Evolutionary conservation across 2,113 vertebrate genomes (phyloP).

Genomic region (Myrmophylax atrothorax): DNA sequence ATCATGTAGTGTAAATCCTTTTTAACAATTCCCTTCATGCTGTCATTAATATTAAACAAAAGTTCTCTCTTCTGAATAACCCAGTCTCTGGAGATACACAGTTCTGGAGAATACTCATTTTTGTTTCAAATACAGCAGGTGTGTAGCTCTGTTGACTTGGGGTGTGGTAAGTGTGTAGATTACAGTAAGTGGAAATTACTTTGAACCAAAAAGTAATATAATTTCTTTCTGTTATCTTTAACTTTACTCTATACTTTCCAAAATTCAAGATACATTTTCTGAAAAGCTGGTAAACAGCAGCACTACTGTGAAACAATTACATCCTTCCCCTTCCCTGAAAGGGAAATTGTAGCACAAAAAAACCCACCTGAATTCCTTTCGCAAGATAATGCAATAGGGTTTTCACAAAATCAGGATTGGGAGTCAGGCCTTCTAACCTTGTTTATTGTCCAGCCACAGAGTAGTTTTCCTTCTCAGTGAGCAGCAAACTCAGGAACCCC

Average conservation of each 20-base stretch:
- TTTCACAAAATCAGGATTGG: not conserved
- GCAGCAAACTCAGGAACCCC: not conserved
- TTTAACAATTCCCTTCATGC: not conserved
- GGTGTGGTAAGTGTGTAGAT: fast-evolving
- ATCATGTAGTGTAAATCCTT: not conserved
- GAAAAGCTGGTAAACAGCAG: not conserved
- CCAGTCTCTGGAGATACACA: not conserved
- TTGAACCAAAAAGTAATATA: not conserved
- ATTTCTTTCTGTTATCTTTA: not conserved
- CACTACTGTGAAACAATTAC: not conserved
- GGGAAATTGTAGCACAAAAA: not conserved
- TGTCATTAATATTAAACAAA: not conserved
- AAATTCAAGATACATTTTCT: not conserved
- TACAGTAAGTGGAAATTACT: not conserved
- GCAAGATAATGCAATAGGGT: not conserved
- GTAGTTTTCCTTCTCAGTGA: not conserved
- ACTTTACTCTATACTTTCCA: not conserved
- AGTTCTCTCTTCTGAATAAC: not conserved
- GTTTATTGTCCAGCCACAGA: not conserved
- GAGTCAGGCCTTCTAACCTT: not conserved
- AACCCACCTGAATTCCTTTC: not conserved
- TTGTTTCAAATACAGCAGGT: not conserved
- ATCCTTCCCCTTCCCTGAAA: not conserved
- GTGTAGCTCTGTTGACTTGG: not conserved
- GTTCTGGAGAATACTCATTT: not conserved